Evolutionary conservation across 2,797 vertebrate species (phyloP).

Genomic region (Gymnothorax javanicus): DNA sequence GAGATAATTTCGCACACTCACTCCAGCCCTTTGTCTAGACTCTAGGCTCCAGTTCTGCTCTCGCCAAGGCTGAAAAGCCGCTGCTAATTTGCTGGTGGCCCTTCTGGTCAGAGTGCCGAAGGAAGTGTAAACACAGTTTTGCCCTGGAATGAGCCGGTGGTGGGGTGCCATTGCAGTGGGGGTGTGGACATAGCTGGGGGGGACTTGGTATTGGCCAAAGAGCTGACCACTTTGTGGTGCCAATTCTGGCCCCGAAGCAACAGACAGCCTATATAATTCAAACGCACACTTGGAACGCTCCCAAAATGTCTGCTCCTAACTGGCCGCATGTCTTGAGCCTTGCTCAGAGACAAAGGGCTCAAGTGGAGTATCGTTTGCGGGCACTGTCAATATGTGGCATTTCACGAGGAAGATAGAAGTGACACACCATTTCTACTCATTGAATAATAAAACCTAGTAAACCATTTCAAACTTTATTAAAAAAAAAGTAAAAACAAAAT

Average conservation of each 20-base stretch:
- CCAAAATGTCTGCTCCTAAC: background rate
- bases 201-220: background rate
- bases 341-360: background rate
- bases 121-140: conserved; percentile 2
- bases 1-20: conserved; percentile 16
- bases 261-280: background rate
- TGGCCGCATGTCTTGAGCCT: background rate
- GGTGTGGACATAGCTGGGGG: background rate
- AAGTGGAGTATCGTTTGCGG: background rate
- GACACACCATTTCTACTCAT: conserved; percentile 14
- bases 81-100: background rate
- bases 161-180: background rate
- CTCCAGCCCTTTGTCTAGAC: conserved; percentile 21
- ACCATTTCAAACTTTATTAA: background rate
- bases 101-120: background rate
- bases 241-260: background rate
- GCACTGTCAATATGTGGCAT: background rate
- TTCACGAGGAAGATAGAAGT: conserved; percentile 24
- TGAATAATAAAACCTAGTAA: conserved; percentile 24
- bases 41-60: background rate
- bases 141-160: background rate
- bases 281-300: background rate
- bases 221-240: background rate
- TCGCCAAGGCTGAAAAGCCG: background rate
- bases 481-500: background rate